Evolutionary conservation across 2,797 vertebrate genomes (phyloP).

Genomic region (Perodicticus potto): DNA sequence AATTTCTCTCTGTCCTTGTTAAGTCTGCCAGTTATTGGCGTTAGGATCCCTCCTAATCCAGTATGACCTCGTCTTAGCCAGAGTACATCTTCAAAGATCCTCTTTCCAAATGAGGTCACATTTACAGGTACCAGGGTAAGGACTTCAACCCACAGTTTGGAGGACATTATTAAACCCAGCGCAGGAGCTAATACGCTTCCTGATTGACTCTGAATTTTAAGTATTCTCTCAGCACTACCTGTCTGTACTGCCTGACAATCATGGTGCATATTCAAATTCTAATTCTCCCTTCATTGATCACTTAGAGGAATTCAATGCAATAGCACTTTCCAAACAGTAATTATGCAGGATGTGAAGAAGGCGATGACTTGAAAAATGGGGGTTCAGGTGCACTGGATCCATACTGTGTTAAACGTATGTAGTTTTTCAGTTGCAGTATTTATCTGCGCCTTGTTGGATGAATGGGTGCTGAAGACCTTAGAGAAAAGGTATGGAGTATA

Average conservation of each 20-base stretch:
- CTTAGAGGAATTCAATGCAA: not conserved
- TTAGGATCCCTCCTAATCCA: not conserved
- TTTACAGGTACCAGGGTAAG: not conserved
- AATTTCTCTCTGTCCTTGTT: not conserved
- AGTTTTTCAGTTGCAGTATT: not conserved
- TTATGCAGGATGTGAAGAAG: not conserved
- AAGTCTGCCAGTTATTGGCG: not conserved
- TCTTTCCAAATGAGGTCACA: not conserved
- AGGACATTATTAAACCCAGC: not conserved
- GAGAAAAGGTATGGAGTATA: not conserved
- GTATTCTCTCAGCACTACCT: not conserved
- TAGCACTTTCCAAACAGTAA: not conserved
- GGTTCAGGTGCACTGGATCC: not conserved
- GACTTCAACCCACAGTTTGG: not conserved
- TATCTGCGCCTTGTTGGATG: not conserved
- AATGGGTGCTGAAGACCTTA: not conserved
- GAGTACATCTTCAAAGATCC: not conserved
- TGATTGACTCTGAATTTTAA: not conserved
- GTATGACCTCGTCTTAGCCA: not conserved
- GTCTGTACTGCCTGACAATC: not conserved
- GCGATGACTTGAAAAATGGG: not conserved
- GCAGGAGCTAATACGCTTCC: not conserved
- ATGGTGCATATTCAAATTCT: not conserved
- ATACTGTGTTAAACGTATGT: not conserved
- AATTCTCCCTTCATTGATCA: not conserved